Evolutionary conservation across 2,113 vertebrate species (phyloP), one percentile per base, ranked within the genome.

Genomic region (Chlorodrepanis virens): DNA sequence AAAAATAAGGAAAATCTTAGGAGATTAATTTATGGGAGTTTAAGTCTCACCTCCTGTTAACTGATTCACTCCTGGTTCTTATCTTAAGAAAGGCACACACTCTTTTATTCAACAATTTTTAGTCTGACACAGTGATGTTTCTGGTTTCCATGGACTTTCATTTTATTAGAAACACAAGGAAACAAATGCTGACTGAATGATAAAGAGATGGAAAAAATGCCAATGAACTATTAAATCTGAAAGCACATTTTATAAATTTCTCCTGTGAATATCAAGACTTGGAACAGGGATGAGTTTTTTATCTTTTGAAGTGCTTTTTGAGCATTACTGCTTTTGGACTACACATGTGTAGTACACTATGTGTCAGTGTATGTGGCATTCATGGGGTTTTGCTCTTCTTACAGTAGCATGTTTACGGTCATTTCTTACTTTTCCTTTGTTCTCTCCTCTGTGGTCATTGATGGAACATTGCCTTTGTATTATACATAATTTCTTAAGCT

Each of bases 111-210:
- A 90, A 50, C 35, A 68, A 21, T 74, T 94, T 92, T 94, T 67
- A 89, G 68, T 89, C n/a, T 60, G 20, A 82, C 45, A 90, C 39
- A 39, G 24, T 44, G 28, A 63, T n/a, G 3, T 74, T 84, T 83
- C 92, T 86, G 50, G 17, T 67, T 92, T 91, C 75, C 68, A 72
- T 63, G 44, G 64, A 50, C 65, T 75, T 78, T 85, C 23, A 31
- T 77, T 93, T 92, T 93, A 70, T 70, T 78, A 50, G n/a, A 88
- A 95, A 81, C 72, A 90, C 72, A 59, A 74, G 65, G 76, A 81
- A 92, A 87, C 28, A 82, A 87, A 91, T 87, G 89, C 45, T 86
- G 57, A 52, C 52, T 71, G 80, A 90, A 91, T 75, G 44, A 92
- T 49, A 94, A 84, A 89, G 61, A 47, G 52, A 40, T 68, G 12